A percentile compares a stretch with the other conserved stretches of the same genome.
These are phyloP conservation scores for Gallinago stenura DNA, from an alignment of 2,797 vertebrate genomes.

Conservation along the genomic window DNA sequence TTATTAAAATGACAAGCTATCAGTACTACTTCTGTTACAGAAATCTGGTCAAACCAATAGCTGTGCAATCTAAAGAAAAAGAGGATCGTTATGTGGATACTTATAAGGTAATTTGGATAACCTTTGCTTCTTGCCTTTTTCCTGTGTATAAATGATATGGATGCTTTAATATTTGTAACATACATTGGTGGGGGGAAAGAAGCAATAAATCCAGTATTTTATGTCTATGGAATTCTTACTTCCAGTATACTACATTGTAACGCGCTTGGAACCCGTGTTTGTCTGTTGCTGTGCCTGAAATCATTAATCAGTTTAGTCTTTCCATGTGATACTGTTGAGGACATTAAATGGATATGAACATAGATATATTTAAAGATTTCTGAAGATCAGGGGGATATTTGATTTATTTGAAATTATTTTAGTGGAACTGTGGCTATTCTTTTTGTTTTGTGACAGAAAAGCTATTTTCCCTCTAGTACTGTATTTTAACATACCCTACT, in stretches of 20 bases:
- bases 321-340: neutral
- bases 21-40: conserved; percentile 75
- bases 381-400: neutral
- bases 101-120: conserved; percentile 85
- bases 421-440: neutral
- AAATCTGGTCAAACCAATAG: conserved; percentile 95
- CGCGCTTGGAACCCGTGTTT: neutral
- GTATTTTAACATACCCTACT: neutral
- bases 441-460: neutral
- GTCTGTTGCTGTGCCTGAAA: neutral
- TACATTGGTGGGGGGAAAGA: neutral
- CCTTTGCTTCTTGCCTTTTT: neutral
- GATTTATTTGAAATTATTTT: neutral
- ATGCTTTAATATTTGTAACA: neutral
- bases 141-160: neutral
- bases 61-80: conserved; percentile 98
- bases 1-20: neutral
- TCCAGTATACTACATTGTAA: rapidly evolving
- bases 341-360: neutral
- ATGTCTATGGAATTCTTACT: neutral
- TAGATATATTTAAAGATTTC: neutral
- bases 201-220: neutral
- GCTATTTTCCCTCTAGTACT: neutral
- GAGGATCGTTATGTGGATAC: conserved; percentile 98
- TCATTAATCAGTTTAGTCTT: neutral